Percentiles rank a stretch among this genome's conserved stretches.
Evolutionary conservation across 2,888 invertebrate species (phyloP).

Genomic region (Acleris holmiana): DNA sequence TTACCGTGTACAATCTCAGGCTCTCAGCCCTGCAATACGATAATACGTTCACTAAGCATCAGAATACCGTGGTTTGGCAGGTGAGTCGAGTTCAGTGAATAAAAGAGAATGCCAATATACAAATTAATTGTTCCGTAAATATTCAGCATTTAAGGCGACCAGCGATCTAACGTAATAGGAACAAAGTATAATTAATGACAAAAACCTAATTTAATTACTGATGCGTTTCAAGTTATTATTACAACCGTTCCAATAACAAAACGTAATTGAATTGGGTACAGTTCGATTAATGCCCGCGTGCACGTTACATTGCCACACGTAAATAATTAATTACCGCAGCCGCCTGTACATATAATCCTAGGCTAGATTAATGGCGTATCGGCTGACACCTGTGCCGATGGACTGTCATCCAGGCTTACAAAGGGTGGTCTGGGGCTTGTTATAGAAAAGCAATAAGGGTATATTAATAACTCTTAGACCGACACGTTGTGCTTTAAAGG

Average conservation of each 20-base stretch:
- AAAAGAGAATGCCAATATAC: too few relatives aligned
- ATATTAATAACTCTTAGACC: not conserved
- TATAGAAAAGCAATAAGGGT: not conserved
- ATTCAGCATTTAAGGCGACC: too few relatives aligned
- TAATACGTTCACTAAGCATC: too few relatives aligned
- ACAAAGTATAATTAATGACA: too few relatives aligned
- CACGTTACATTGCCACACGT: conserved; percentile 24
- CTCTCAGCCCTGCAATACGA: too few relatives aligned
- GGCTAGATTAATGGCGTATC: conserved; percentile 13
- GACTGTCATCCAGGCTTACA: conserved; percentile 6
- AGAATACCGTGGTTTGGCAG: too few relatives aligned
- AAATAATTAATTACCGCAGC: conserved; percentile 25
- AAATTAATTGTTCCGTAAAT: too few relatives aligned
- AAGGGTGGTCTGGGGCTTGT: not conserved
- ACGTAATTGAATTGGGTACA: not conserved
- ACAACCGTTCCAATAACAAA: not conserved
- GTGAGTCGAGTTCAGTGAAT: too few relatives aligned
- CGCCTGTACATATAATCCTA: conserved; percentile 23
- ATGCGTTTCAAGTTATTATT: not conserved
- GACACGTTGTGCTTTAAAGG: too few relatives aligned
- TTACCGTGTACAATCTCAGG: too few relatives aligned
- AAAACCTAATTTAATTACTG: too few relatives aligned
- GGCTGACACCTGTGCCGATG: conserved; percentile 14
- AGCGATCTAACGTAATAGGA: too few relatives aligned
- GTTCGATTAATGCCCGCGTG: conserved; percentile 21